Evolutionary conservation across 2,797 vertebrate genomes (phyloP).

Genomic region (Phrynocephalus vlangalii): DNA sequence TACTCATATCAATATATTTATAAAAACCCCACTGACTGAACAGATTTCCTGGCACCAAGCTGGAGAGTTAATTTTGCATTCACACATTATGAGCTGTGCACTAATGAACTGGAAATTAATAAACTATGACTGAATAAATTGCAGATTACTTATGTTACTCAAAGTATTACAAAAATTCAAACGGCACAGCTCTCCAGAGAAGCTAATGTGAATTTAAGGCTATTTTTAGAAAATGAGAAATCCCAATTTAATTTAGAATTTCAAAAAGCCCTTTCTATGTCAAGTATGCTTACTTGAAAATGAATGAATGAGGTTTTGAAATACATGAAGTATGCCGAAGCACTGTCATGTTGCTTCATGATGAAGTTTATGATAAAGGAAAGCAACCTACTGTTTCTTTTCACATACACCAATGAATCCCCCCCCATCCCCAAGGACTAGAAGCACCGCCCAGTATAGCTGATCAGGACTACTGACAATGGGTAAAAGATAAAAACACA

Average conservation of each 20-base stretch:
- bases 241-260: conserved; percentile 19
- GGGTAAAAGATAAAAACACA: neutral
- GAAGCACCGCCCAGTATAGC: neutral
- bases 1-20: conserved; percentile 5
- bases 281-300: conserved; percentile 15
- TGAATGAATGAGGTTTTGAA: conserved; percentile 5
- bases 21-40: neutral
- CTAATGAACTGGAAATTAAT: conserved; percentile 41
- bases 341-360: neutral
- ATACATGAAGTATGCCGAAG: neutral
- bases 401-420: neutral
- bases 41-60: neutral
- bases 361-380: neutral
- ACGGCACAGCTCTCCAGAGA: conserved; percentile 11
- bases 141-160: conserved; percentile 27
- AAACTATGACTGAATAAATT: conserved; percentile 33
- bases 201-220: neutral
- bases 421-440: neutral
- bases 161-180: conserved; percentile 31
- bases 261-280: conserved; percentile 5
- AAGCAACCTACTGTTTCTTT: neutral
- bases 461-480: neutral
- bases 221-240: neutral
- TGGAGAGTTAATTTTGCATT: conserved; percentile 32
- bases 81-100: conserved; percentile 27